Percentiles rank a stretch among this genome's conserved stretches.
Evolutionary conservation across 2,888 invertebrate species (phyloP).

Genomic region (Chouioia cunea): DNA sequence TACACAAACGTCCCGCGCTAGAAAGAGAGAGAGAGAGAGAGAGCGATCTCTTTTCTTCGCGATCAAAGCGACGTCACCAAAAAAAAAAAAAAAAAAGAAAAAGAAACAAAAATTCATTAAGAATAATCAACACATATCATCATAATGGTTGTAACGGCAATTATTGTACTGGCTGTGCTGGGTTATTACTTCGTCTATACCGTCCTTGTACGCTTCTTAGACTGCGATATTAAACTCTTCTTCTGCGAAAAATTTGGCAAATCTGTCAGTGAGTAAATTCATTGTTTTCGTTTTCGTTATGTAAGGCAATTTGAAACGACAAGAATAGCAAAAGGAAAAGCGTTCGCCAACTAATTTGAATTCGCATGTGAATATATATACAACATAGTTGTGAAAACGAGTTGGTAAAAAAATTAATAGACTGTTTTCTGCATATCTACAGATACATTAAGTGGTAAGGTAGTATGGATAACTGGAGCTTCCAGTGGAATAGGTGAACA

Average conservation of each 20-base stretch:
- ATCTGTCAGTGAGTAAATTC: slow-evolving; percentile 71
- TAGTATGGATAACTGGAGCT: slow-evolving; percentile 88
- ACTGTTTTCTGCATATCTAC: slow-evolving; percentile 40
- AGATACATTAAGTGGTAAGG: slow-evolving; percentile 75
- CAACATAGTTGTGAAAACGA: not conserved
- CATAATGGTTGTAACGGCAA: slow-evolving; percentile 52
- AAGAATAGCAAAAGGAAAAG: not conserved
- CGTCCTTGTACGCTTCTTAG: slow-evolving; percentile 71
- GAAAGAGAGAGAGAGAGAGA: too few relatives aligned
- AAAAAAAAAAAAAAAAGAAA: too few relatives aligned
- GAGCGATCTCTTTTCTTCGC: too few relatives aligned
- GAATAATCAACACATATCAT: slow-evolving; percentile 7
- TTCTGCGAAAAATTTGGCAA: slow-evolving; percentile 75
- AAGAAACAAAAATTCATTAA: too few relatives aligned
- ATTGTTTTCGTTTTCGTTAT: not conserved
- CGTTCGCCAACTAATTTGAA: too few relatives aligned
- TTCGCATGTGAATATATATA: not conserved
- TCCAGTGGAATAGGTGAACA: slow-evolving; percentile 87
- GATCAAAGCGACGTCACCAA: too few relatives aligned
- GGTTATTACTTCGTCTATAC: slow-evolving; percentile 71
- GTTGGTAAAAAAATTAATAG: not conserved
- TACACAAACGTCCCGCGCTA: too few relatives aligned
- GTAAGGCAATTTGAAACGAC: not conserved
- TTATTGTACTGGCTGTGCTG: slow-evolving; percentile 55
- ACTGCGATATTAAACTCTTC: slow-evolving; percentile 74